These are phyloP conservation scores for Bursaphelenchus okinawaensis DNA, from an alignment of 2,888 invertebrate species.

Conservation along the genomic window DNA sequence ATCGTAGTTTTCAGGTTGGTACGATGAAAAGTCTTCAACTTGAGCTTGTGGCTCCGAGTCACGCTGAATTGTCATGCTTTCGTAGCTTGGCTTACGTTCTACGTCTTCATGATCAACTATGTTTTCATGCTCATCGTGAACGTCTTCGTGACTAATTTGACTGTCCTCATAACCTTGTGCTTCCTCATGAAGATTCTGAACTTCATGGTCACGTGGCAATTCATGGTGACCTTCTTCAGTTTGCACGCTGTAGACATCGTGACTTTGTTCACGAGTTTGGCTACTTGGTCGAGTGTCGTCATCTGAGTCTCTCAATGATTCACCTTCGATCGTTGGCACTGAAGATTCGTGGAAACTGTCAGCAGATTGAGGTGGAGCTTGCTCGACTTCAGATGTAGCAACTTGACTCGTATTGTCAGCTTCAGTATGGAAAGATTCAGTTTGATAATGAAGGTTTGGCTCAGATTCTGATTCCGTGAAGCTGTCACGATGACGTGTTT, in stretches of 20 bases:
- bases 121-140: background rate
- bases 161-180: too few relatives aligned
- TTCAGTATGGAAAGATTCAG: background rate
- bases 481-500: conserved; percentile 5
- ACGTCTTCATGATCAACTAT: background rate
- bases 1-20: conserved; percentile 1
- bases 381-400: background rate
- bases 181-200: too few relatives aligned
- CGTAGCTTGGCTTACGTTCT: background rate
- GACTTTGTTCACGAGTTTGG: background rate
- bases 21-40: background rate
- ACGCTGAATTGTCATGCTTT: background rate
- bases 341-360: background rate
- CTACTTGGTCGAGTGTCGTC: conserved; percentile 4
- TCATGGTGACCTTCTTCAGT: background rate
- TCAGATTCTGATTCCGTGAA: conserved; percentile 12
- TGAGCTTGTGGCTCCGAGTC: background rate
- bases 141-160: background rate
- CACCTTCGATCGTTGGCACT: conserved; percentile 2
- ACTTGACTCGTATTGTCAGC: too few relatives aligned
- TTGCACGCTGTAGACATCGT: background rate
- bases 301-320: conserved; percentile 12
- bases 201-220: too few relatives aligned
- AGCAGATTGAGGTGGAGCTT: background rate
- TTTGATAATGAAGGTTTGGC: conserved; percentile 11